Base-by-base conservation (phyloP, 1,140 invertebrate genomes). In the Drosophila grimshawi region DNA sequence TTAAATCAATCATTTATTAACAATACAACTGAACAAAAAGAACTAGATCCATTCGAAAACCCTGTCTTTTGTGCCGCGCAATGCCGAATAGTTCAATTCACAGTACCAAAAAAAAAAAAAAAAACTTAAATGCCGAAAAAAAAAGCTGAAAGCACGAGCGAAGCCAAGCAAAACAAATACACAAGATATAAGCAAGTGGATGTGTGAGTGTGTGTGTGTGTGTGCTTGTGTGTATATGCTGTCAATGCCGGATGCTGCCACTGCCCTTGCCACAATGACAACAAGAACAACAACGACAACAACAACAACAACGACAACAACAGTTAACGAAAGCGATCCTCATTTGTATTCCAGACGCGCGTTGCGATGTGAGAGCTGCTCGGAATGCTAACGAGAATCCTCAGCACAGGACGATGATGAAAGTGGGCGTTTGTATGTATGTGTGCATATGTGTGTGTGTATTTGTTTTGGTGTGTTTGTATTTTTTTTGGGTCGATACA, bases 261-360 rank as follows among this genome's bases (percentile, higher is more conserved):
- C 45, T 63, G 65, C 65, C 69, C 55, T 67, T 73, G 74, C 70
- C 62, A 48, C 45, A 43, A 56, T 48, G 37, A 57, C 62, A 41
- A 19, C 48, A 43, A 11, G 39, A 43, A 43, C 45, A 57, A 64
- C 71, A 32, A 11, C 49, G 32, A 35, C 52, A 27, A 32, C 51
- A 57, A 76, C 49, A 59, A 60, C 75, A 59, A 67, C n/a, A n/a
- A n/a, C n/a, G n/a, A n/a, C n/a, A n/a, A n/a, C 63, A n/a, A n/a
- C 10, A 43, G 83, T 61, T 73, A 86, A 80, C 81, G 85, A 89
- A 88, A 88, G 85, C 85, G 85, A 90, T 90, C 81, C 88, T 90
- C 88, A 90, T 90, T 90, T 90, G 86, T 90, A 90, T 90, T 90
- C 88, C 88, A 90, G 88, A 90, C 86, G 88, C 86, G 86, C 80